Evolutionary conservation across 2,797 vertebrate genomes (phyloP).

Genomic region (Sus cebifrons): DNA sequence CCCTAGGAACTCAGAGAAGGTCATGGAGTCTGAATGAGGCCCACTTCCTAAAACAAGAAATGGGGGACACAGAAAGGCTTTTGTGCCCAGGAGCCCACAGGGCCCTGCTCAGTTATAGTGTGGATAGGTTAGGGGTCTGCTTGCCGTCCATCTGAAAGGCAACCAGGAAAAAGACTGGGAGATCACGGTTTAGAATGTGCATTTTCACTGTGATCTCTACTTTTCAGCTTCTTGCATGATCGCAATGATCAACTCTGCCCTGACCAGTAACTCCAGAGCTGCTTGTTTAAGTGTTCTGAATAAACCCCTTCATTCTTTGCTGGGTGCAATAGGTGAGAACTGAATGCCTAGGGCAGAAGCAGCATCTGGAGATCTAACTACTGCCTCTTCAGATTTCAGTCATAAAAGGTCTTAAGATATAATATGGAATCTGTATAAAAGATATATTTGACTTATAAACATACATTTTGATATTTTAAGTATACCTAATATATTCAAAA

Average conservation of each 20-base stretch:
- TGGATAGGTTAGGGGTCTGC: neutral
- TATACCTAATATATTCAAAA: neutral
- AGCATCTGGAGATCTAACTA: neutral
- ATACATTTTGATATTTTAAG: neutral
- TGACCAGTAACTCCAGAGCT: neutral
- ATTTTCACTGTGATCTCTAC: neutral
- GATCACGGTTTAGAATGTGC: neutral
- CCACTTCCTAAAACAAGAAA: too few relatives aligned
- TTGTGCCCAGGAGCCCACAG: too few relatives aligned
- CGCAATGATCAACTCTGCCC: neutral
- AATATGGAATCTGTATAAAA: neutral
- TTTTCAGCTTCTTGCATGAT: neutral
- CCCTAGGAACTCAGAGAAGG: too few relatives aligned
- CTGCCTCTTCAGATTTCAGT: neutral
- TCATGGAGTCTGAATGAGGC: too few relatives aligned
- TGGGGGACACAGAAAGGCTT: too few relatives aligned
- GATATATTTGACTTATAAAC: neutral
- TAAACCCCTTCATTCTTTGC: neutral
- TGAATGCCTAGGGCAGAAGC: neutral
- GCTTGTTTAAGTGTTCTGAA: neutral
- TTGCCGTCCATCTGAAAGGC: neutral
- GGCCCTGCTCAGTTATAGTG: too few relatives aligned
- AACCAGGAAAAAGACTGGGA: neutral
- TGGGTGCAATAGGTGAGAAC: neutral
- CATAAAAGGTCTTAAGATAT: neutral